Evolutionary conservation across 2,113 vertebrate species (phyloP).

Genomic region (Pachyramphus minor): DNA sequence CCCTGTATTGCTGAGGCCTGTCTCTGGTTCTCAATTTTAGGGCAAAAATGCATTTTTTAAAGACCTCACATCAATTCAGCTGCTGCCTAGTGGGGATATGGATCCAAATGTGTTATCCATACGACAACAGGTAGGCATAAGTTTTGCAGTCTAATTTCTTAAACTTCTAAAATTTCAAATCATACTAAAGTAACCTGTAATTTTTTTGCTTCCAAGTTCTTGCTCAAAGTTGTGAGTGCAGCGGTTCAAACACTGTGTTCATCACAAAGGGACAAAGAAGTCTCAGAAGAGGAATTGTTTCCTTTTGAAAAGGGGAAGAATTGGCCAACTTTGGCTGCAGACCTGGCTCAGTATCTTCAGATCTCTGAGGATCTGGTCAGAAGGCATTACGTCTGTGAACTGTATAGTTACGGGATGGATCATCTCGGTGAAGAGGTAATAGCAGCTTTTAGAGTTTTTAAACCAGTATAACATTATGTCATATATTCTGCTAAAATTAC

Average conservation of each 20-base stretch:
- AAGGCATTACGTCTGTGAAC: conserved; percentile 90
- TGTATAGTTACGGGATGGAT: conserved; percentile 92
- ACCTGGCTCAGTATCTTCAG: conserved; percentile 86
- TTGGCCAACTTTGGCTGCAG: conserved; percentile 85
- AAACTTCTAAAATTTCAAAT: background rate
- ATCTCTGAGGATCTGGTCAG: conserved; percentile 84
- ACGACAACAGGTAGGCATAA: conserved; percentile 84
- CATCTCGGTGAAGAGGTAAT: conserved; percentile 88
- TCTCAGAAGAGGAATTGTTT: conserved; percentile 16
- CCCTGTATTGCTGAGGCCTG: background rate
- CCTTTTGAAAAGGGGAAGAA: conserved; percentile 73
- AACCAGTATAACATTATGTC: background rate
- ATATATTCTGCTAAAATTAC: background rate
- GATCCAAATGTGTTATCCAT: conserved; percentile 83
- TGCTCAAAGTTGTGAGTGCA: conserved; percentile 82
- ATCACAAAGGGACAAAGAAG: conserved; percentile 32
- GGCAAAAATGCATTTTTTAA: conserved; percentile 98
- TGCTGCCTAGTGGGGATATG: conserved; percentile 92
- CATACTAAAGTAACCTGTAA: background rate
- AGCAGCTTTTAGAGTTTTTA: background rate
- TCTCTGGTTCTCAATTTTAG: conserved; percentile 67
- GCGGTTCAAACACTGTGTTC: conserved; percentile 79
- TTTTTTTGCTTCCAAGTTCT: conserved; percentile 77
- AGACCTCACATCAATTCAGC: conserved; percentile 92
- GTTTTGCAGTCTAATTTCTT: background rate